phyloP scores from a whole-genome alignment of 2,797 vertebrate genomes.

The Chiloscyllium punctatum region DNA sequence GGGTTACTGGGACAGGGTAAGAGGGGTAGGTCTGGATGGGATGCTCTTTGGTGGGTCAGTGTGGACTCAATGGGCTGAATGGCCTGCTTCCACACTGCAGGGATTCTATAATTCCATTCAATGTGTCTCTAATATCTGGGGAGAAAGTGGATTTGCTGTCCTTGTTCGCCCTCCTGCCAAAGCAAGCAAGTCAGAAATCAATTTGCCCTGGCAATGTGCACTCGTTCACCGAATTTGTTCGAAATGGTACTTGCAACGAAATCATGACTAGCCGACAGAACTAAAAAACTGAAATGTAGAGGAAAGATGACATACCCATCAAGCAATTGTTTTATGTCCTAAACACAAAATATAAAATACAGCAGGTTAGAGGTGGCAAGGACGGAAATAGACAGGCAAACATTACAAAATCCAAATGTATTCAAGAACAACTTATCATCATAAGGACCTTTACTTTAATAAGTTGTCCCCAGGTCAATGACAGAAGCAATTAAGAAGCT shows the following conservation, averaged over 20 bases:
- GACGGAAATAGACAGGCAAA: background rate
- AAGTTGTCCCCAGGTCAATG: background rate
- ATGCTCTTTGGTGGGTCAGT: too few relatives aligned
- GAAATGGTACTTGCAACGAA: background rate
- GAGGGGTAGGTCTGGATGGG: too few relatives aligned
- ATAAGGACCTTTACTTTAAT: background rate
- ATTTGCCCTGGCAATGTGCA: background rate
- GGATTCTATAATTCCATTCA: too few relatives aligned
- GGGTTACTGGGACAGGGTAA: too few relatives aligned
- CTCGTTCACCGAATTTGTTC: background rate
- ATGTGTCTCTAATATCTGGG: too few relatives aligned
- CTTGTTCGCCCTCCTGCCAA: too few relatives aligned
- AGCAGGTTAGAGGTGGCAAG: background rate
- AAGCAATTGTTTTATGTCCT: background rate
- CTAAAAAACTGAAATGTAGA: background rate
- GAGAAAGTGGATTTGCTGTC: background rate
- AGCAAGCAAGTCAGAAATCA: background rate
- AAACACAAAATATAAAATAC: background rate
- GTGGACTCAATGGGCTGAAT: too few relatives aligned
- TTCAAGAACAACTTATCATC: background rate
- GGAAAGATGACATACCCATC: conserved; percentile 8
- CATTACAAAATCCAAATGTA: background rate
- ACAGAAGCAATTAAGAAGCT: background rate
- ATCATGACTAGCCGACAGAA: background rate
- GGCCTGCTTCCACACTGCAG: too few relatives aligned